Evolutionary conservation across 2,113 vertebrate genomes (phyloP).

Genomic region (Proteles cristata): DNA sequence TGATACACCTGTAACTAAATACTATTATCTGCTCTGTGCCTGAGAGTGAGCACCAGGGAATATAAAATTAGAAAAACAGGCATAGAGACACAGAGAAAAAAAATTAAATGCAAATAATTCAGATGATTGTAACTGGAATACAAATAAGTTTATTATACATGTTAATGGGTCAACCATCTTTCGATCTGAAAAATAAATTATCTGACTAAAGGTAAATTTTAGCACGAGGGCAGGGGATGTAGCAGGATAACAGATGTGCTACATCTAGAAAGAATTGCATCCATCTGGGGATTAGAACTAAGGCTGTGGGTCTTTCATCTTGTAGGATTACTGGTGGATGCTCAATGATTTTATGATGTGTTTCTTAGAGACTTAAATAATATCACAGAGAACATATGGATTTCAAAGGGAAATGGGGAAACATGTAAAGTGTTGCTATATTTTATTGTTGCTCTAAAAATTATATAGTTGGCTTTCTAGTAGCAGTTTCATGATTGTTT

Average conservation of each 20-base stretch:
- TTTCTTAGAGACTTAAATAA: conserved; percentile 10
- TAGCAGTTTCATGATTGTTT: conserved; percentile 16
- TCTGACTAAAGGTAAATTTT: not conserved
- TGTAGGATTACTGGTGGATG: no score
- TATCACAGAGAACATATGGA: not conserved
- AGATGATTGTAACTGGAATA: conserved; percentile 56
- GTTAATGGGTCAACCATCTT: conserved; percentile 48
- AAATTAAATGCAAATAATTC: conserved; percentile 47
- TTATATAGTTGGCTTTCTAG: conserved; percentile 8
- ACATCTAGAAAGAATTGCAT: not conserved
- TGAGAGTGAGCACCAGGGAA: not conserved
- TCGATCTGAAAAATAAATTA: not conserved
- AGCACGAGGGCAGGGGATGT: not conserved
- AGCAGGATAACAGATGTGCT: not conserved
- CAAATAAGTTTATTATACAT: conserved; percentile 54
- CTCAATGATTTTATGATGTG: not conserved
- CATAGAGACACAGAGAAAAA: not conserved
- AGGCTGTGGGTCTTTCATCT: not conserved
- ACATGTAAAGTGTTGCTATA: not conserved
- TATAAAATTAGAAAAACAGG: conserved; percentile 5
- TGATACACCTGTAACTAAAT: not conserved
- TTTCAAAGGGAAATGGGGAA: not conserved
- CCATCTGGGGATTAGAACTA: not conserved
- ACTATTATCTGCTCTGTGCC: not conserved
- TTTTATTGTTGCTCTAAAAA: conserved; percentile 40